Evolutionary conservation across 2,113 vertebrate genomes (phyloP).

Genomic region (Chlamydotis undulata): DNA sequence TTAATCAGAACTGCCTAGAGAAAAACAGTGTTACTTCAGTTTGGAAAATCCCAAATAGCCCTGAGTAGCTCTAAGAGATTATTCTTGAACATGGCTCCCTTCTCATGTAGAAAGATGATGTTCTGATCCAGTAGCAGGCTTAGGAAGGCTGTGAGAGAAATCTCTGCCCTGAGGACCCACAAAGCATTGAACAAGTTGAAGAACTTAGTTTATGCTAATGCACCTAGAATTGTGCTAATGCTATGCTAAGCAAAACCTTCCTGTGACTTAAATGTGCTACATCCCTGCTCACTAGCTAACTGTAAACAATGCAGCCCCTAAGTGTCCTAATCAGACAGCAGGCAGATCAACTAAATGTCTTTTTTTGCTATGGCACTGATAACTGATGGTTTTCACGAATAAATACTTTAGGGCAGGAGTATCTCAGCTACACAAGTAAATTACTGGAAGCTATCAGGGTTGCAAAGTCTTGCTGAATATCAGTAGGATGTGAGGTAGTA

Average conservation of each 20-base stretch:
- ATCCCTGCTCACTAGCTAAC: background rate
- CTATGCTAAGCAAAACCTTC: background rate
- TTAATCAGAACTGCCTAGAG: background rate
- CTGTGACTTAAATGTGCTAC: background rate
- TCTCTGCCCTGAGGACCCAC: background rate
- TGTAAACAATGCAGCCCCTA: background rate
- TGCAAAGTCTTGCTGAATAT: background rate
- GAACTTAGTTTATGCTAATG: background rate
- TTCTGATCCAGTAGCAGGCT: background rate
- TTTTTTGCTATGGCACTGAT: background rate
- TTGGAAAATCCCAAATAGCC: background rate
- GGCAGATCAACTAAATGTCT: background rate
- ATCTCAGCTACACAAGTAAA: accelerated
- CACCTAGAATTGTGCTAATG: background rate
- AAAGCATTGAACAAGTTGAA: background rate
- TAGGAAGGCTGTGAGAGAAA: background rate
- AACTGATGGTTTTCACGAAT: background rate
- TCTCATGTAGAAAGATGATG: background rate
- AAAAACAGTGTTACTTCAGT: background rate
- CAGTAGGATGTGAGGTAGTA: background rate
- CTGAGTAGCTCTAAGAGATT: background rate
- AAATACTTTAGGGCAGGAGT: background rate
- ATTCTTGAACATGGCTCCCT: background rate
- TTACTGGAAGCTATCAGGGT: background rate
- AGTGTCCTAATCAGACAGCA: background rate